Evolutionary conservation across 2,113 vertebrate species (phyloP).

Genomic region (Cynocephalus volans): DNA sequence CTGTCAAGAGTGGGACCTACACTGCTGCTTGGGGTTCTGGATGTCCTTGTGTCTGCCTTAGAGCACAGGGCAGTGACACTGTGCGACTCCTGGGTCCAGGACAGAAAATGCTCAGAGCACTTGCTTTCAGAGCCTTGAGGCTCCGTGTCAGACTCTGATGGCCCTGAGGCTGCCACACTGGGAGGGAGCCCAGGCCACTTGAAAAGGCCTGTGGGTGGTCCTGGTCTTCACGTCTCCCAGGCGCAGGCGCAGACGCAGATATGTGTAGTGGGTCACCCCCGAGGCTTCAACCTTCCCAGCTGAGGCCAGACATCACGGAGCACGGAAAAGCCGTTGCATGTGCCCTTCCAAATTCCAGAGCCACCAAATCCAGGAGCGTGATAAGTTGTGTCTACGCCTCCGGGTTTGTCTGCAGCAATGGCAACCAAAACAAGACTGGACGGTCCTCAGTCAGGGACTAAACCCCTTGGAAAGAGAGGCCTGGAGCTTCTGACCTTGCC

Average conservation of each 20-base stretch:
- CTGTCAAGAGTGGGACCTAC: background rate
- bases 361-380: background rate
- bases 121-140: background rate
- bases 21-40: background rate
- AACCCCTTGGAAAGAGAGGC: background rate
- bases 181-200: background rate
- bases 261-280: background rate
- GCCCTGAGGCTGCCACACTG: background rate
- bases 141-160: background rate
- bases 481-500: background rate
- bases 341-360: background rate
- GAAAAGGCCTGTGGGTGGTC: no score
- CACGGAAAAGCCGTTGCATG: background rate
- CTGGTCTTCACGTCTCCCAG: background rate
- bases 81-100: no score
- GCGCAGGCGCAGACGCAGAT: background rate
- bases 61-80: accelerated
- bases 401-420: background rate
- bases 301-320: background rate
- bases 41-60: background rate
- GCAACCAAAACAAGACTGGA: background rate
- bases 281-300: background rate
- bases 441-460: background rate
- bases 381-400: no score
- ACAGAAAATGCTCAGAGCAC: background rate